Base-by-base conservation (phyloP, 1,140 invertebrate genomes). In the Cydia amplana region DNA sequence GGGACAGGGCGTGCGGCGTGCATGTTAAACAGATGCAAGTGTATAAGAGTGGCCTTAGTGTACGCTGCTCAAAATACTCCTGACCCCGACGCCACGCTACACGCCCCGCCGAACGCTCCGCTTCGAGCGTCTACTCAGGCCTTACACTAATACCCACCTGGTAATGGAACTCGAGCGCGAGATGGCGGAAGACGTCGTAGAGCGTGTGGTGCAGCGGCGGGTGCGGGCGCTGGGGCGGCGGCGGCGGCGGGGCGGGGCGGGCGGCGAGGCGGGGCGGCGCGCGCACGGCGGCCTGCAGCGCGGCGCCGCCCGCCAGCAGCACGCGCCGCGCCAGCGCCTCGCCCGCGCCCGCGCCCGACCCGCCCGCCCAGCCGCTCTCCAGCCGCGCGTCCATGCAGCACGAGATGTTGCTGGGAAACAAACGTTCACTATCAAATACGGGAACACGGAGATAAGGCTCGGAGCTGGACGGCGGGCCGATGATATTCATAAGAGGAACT, bases 331-430 rank as follows among this genome's bases (percentile, higher is more conserved):
- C 89, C 60, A 94, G 92, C 3, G 96, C 95, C 91, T 97, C 97
- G 94, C 94, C 97, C 95, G 94, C 94, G 51, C 85, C 86, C 60
- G 82, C 96, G 94, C 94, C 97, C 95, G 95, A 94, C 94, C 97
- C 95, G 94, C 94, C 46, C 85, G 85, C 60, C 82, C 96, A 94
- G 94, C 97, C 96, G 79, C 95, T 95, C 84, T 97, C 96, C 40
- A 97, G 87, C 64, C 97, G 94, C 10, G 96, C 94, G 91, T 98
- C 97, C 74, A 84, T 80, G 79, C 88, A 91, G 14, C 77, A 78
- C 32, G 90, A 91, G 36, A 91, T 81, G 76, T 84, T 87, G 72
- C 81, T 84, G 67, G 9, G 16, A 51, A 2, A 51, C 14, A 43
- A 14, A 43, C 43, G 43, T 43, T 16, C 14, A 49, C 16, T 0